Evolutionary conservation across 2,888 invertebrate genomes (phyloP).

Genomic region (Steinernema carpocapsae): DNA sequence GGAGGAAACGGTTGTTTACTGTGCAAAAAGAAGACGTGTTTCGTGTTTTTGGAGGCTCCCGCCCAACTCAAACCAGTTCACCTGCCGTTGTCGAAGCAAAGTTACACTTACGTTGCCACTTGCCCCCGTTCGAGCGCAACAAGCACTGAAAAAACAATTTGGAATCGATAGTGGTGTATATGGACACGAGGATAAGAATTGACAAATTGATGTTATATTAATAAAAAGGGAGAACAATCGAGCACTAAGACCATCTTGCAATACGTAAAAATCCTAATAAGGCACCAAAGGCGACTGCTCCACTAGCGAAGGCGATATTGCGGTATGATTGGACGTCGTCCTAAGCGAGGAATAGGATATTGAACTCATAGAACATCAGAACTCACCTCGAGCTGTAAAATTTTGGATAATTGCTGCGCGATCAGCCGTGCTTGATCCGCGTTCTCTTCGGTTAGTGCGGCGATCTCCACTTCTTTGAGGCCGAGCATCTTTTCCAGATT

Average conservation of each 20-base stretch:
- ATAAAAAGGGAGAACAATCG: no score
- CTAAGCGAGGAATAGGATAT: no score
- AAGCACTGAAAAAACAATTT: not conserved
- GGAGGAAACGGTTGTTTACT: constrained; percentile 18
- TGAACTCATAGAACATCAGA: no score
- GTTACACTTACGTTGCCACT: constrained; percentile 9
- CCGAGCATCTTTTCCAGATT: not conserved
- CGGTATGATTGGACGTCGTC: no score
- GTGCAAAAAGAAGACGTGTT: constrained; percentile 23
- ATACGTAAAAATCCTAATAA: no score
- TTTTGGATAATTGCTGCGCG: not conserved
- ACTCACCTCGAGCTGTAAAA: no score
- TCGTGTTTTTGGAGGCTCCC: constrained; percentile 23
- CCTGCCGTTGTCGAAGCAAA: constrained; percentile 14
- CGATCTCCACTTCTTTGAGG: constrained; percentile 11
- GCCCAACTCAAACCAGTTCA: constrained; percentile 27
- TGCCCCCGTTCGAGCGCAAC: constrained; percentile 3
- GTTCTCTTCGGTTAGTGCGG: constrained; percentile 2
- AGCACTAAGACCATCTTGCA: no score
- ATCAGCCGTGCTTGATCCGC: not conserved
- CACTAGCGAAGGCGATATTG: no score
- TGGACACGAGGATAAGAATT: no score
- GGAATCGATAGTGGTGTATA: no score
- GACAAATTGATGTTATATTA: no score
- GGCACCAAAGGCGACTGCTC: no score